Conservation (phyloP, 2,797 vertebrate species). For the Pygocentrus nattereri region DNA sequence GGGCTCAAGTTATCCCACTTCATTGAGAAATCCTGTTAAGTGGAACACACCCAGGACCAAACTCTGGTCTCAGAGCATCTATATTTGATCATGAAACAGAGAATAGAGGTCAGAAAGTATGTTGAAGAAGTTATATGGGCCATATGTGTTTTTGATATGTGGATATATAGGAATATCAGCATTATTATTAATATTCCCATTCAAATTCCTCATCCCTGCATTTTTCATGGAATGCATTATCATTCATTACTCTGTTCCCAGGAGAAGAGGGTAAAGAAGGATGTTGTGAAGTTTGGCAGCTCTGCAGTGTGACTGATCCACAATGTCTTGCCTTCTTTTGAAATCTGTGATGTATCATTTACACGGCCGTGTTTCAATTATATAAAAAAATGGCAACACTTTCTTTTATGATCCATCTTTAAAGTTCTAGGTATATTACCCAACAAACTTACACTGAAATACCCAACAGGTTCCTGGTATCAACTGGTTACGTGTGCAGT, state of each 20-base stretch:
- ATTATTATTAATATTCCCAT: conserved; percentile 51
- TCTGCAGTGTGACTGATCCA: not conserved
- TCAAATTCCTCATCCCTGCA: conserved; percentile 27
- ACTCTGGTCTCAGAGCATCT: not conserved
- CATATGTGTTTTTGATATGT: conserved; percentile 5
- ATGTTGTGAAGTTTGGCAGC: not conserved
- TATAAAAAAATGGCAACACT: not conserved
- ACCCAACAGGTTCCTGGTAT: not conserved
- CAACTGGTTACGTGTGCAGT: not conserved
- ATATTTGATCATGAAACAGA: not conserved
- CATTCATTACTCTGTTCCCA: conserved; percentile 41
- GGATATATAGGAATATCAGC: conserved; percentile 2
- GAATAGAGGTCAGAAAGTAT: not conserved
- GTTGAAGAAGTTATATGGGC: not conserved
- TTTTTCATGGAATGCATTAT: conserved; percentile 51
- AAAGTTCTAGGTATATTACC: too few relatives aligned
- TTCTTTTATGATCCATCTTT: too few relatives aligned
- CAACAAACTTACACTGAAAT: not conserved
- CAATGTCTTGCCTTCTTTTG: not conserved
- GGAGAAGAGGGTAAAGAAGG: conserved; percentile 23
- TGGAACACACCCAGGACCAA: not conserved
- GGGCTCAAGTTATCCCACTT: not conserved
- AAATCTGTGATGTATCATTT: not conserved
- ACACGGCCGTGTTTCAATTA: not conserved
- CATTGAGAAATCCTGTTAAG: not conserved